These are phyloP conservation scores for Embiotoca jacksoni DNA, from an alignment of 2,113 vertebrate species.

Conservation along the genomic window DNA sequence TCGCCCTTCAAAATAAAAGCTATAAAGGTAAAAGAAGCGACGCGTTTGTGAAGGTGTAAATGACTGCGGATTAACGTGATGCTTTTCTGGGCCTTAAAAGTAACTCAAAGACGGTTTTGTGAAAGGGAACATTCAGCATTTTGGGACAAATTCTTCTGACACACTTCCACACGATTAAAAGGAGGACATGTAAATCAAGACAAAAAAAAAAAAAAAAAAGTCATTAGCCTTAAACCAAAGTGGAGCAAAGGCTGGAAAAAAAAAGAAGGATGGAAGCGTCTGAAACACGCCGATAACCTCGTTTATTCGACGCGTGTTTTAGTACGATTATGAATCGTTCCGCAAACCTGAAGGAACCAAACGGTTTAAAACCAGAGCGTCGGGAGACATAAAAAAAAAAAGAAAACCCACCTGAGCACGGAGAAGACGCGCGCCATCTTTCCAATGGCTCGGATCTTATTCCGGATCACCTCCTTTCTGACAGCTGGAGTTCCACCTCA, in stretches of 20 bases:
- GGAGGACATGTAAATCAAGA: conserved; percentile 37
- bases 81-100: conserved; percentile 1
- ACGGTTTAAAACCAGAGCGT: too few relatives aligned
- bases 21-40: too few relatives aligned
- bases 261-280: not conserved
- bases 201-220: conserved; percentile 38
- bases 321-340: too few relatives aligned
- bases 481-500: conserved; percentile 92
- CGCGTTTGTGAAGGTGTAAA: too few relatives aligned
- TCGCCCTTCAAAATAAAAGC: too few relatives aligned
- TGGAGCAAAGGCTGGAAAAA: conserved; percentile 41
- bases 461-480: conserved; percentile 98
- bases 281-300: conserved; percentile 13
- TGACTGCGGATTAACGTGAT: too few relatives aligned
- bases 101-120: conserved; percentile 10
- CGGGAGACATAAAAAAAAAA: too few relatives aligned
- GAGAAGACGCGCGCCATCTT: conserved; percentile 99
- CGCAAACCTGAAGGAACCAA: too few relatives aligned
- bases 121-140: conserved; percentile 5
- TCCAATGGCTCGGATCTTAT: conserved; percentile 98
- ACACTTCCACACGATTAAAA: conserved; percentile 60
- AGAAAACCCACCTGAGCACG: conserved; percentile 89
- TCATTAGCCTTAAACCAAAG: conserved; percentile 65
- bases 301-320: not conserved
- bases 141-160: conserved; percentile 45